Base-by-base conservation (phyloP, 2,797 vertebrate species). In the Arctocebus calabarensis region DNA sequence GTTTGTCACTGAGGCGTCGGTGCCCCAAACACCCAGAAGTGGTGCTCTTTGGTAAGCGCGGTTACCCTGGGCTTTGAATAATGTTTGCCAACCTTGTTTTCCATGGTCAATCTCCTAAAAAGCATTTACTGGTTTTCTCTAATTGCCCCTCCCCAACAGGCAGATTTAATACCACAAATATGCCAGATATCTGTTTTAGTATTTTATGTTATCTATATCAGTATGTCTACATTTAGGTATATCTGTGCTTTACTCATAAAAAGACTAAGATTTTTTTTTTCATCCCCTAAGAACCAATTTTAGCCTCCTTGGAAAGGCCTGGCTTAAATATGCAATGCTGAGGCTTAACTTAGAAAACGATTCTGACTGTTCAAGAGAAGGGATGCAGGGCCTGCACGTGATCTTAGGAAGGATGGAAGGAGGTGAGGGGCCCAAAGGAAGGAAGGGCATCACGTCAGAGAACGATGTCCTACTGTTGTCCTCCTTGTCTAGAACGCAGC, bases 301-400 rank as follows among this genome's bases (percentile, higher is more conserved):
- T 16, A 48, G 37, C 75, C 64, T 87, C 74, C 14, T 20, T 59
- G 71, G 32, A 37, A 68, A 34, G 0, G 0, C 5, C 1, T 29
- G 13, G n/a, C 55, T 85, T 32, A 16, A 12, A 10, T 4, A 13
- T 0, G 0, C 70, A 20, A 2, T 32, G 43, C 34, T 1, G 0
- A 2, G 20, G 13, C 40, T 71, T 19, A 17, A 16, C 62, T 90
- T 82, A 2, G n/a, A 48, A 22, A 62, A 40, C 64, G 32, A 16
- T 45, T 87, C 66, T 61, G 81, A 27, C 14, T n/a, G 17, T 57
- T 40, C 37, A 52, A 40, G 78, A 84, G 81, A 70, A 84, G 23
- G 16, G 62, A 4, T 1, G 14, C 1, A 20, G 13, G 57, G 25
- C 17, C 62, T 2, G 9, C 12, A 2, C 7, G 0, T 25, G 59